Evolutionary conservation across 2,113 vertebrate genomes (phyloP).

Genomic region (Gracilinanus agilis): DNA sequence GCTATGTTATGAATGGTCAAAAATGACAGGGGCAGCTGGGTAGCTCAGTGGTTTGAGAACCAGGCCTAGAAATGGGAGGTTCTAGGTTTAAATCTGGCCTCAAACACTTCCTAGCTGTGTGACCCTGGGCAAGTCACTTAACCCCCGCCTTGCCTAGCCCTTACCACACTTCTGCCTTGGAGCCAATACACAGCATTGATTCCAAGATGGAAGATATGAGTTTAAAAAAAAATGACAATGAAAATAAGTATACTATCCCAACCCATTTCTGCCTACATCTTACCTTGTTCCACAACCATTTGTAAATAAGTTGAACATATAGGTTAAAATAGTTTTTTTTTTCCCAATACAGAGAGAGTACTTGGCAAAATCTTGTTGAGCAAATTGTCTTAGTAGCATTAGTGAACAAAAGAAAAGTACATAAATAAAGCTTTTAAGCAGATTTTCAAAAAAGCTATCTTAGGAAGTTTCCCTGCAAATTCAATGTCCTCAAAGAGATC

Average conservation of each 20-base stretch:
- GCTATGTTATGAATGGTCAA: not conserved
- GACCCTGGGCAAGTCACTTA: too few relatives aligned
- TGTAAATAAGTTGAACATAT: not conserved
- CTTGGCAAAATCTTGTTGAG: not conserved
- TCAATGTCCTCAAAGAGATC: not conserved
- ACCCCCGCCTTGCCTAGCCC: too few relatives aligned
- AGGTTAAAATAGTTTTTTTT: not conserved
- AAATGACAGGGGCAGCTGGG: too few relatives aligned
- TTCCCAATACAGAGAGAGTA: not conserved
- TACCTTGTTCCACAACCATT: not conserved
- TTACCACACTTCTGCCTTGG: too few relatives aligned
- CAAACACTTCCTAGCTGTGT: too few relatives aligned
- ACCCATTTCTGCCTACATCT: not conserved
- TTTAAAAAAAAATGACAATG: not conserved
- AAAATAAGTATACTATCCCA: not conserved
- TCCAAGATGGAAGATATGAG: too few relatives aligned
- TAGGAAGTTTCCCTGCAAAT: not conserved
- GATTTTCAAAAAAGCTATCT: not conserved
- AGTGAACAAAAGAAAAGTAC: not conserved
- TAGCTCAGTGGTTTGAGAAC: too few relatives aligned
- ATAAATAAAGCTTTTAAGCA: not conserved
- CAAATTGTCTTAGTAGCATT: not conserved
- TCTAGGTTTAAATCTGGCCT: too few relatives aligned
- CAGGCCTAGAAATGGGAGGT: too few relatives aligned
- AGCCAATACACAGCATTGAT: too few relatives aligned